Evolutionary conservation across 2,113 vertebrate species (phyloP).

Genomic region (Gracilinanus agilis): DNA sequence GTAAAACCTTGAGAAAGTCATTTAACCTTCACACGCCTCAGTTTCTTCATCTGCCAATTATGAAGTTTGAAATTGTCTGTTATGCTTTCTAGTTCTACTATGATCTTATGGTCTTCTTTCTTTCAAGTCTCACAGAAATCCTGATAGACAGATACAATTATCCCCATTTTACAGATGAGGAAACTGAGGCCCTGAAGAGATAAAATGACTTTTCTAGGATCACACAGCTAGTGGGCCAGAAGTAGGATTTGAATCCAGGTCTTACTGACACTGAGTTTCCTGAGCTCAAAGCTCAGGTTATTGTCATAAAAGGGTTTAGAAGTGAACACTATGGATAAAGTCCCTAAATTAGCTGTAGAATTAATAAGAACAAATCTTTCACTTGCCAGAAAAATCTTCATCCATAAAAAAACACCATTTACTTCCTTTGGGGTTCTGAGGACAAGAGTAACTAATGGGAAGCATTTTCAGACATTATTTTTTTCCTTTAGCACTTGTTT

Average conservation of each 20-base stretch:
- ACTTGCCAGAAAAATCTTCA: neutral
- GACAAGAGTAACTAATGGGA: neutral
- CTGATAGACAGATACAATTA: neutral
- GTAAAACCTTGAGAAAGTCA: neutral
- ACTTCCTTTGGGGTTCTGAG: neutral
- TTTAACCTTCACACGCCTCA: neutral
- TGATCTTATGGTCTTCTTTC: neutral
- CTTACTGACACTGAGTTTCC: neutral
- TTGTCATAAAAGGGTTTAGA: neutral
- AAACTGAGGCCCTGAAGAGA: neutral
- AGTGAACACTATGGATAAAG: neutral
- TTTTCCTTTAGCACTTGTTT: neutral
- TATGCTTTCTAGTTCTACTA: neutral
- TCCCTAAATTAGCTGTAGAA: neutral
- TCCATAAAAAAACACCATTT: conserved; percentile 23
- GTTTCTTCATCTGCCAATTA: neutral
- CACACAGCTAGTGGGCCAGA: neutral
- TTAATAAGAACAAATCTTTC: neutral
- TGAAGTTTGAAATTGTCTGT: neutral
- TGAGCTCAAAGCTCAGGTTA: neutral
- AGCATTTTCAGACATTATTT: neutral
- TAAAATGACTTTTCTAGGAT: neutral
- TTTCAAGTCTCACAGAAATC: neutral
- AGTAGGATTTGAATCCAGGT: neutral
- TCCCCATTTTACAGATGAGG: neutral